Conservation (phyloP, 2,888 invertebrate species). For the Terebella lapidaria region DNA sequence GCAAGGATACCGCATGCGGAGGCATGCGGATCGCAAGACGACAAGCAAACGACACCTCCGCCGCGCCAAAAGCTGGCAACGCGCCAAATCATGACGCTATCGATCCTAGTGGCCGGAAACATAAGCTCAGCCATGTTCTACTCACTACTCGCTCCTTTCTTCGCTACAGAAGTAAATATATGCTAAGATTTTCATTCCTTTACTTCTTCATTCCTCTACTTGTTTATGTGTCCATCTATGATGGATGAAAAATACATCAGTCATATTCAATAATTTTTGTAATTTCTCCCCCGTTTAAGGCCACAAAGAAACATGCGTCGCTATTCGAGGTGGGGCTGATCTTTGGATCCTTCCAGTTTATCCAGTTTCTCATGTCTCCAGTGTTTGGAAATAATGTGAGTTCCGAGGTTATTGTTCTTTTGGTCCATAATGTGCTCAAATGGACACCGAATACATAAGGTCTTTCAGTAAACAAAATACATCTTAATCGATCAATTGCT, state of each 20-base stretch:
- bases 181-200: neutral
- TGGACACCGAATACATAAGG: neutral
- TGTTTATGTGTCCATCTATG: neutral
- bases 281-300: slow-evolving; percentile 1
- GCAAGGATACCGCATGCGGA: too few species aligned
- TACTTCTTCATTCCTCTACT: neutral
- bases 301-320: slow-evolving; percentile 4
- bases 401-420: neutral
- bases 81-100: slow-evolving; percentile 2
- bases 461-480: neutral
- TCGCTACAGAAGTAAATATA: slow-evolving; percentile 13
- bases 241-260: too few species aligned
- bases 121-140: slow-evolving; percentile 11
- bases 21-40: too few species aligned
- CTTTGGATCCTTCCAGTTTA: slow-evolving; percentile 7
- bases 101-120: slow-evolving; percentile 2
- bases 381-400: slow-evolving; percentile 11
- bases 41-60: neutral
- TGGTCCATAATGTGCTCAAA: neutral
- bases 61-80: neutral
- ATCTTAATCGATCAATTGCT: neutral
- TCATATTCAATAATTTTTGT: too few species aligned
- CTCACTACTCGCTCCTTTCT: slow-evolving; percentile 11
- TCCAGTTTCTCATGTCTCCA: slow-evolving; percentile 7
- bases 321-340: slow-evolving; percentile 9